A percentile compares a stretch with the other conserved stretches of the same genome.
These are phyloP conservation scores for Drosophila pandora DNA, from an alignment of 1,140 invertebrate genomes.

Conservation along the genomic window DNA sequence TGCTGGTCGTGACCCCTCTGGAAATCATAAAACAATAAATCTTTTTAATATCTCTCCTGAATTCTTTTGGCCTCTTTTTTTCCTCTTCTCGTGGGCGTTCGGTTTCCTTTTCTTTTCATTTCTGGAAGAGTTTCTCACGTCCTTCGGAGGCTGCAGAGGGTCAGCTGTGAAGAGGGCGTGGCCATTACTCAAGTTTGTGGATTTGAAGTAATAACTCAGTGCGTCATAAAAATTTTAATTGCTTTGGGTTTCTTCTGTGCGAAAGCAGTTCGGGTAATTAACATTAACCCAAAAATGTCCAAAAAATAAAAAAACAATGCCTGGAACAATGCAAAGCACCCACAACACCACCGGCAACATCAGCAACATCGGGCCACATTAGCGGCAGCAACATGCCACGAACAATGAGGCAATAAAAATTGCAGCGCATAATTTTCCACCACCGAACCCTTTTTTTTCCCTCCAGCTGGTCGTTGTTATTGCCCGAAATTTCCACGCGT, in stretches of 20 bases:
- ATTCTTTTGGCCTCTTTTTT: conserved; percentile 50
- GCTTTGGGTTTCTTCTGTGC: conserved; percentile 72
- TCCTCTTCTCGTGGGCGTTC: conserved; percentile 58
- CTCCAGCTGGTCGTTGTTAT: conserved; percentile 7
- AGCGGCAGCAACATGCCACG: conserved; percentile 50
- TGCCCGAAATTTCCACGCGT: conserved; percentile 73
- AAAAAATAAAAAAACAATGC: conserved; percentile 42
- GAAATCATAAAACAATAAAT: conserved; percentile 80
- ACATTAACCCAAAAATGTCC: conserved; percentile 80
- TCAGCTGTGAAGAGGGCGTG: conserved; percentile 28
- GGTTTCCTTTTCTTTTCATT: conserved; percentile 64
- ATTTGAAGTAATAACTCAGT: conserved; percentile 82
- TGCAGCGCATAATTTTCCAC: conserved; percentile 77
- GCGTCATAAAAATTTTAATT: conserved; percentile 82
- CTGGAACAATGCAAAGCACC: conserved; percentile 69
- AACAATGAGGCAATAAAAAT: conserved; percentile 82
- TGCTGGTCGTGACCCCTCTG: conserved; percentile 40
- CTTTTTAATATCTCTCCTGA: conserved; percentile 73
- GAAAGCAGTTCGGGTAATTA: conserved; percentile 82
- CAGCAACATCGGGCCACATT: conserved; percentile 17
- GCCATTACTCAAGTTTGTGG: conserved; percentile 80
- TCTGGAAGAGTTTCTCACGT: conserved; percentile 69
- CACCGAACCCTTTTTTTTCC: conserved; percentile 59
- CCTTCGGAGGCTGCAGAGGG: conserved; percentile 35
- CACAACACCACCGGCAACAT: conserved; percentile 43